Evolutionary conservation across 30 jellyfish, hydroid and myxozoan genomes (phyloP), one percentile per base, ranked within the genome.

Genomic region (Cassiopea xamachana): DNA sequence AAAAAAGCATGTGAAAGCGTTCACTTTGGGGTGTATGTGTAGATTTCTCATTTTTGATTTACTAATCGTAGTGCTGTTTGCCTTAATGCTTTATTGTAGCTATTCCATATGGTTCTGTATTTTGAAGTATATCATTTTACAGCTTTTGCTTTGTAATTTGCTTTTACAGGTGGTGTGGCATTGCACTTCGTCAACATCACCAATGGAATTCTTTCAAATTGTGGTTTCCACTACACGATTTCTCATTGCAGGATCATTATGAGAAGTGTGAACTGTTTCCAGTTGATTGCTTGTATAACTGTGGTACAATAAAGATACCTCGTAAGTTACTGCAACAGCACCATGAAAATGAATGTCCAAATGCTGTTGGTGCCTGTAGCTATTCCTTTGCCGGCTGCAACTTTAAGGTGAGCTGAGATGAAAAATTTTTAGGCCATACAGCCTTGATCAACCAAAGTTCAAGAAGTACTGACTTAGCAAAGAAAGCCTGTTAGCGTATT

Each of bases 311-410:
- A 13, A 70, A 69, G 70, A 48, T 84, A 46, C 92, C 92, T 7
- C 88, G 90, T 13, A 78, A 67, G 5, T 2, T 88, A 43, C 47
- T 88, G 67, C 89, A 88, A 55, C 73, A 67, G 70, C 95, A 88
- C 43, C 73, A 64, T 67, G 95, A 88, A 39, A 45, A 48, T 60
- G n/a, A 1, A 51, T 88, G 95, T 43, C 87, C 88, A 39, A 70
- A 78, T 50, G 90, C 90, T 1, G 87, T 60, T 47, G 85, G 90
- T 16, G 88, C 87, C 1, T 88, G 95, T 17, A 1, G 69, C 1
- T 88, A 49, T 46, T 69, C 87, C 45, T 88, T 78, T 79, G 60
- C 86, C 43, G 95, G 87, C 46, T 88, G 95, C 62, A 18, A 7
- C 1, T 88, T 88, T 73, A 80, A 72, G 91, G 95, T 88, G 48